Conservation (phyloP, 2,113 vertebrate species). For the Laterallus jamaicensis region DNA sequence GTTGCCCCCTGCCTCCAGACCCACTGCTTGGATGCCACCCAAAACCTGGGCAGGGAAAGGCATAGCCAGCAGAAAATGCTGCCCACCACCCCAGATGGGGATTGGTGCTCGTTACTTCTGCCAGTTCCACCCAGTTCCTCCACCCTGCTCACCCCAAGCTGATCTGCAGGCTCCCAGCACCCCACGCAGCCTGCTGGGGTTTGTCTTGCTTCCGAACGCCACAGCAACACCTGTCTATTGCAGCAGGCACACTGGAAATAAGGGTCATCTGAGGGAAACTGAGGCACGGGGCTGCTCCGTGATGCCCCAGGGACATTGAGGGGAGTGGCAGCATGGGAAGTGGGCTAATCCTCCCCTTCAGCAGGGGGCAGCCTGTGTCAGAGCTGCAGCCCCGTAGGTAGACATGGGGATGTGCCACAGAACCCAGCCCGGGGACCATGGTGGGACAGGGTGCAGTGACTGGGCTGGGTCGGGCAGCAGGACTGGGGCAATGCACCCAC, state of each 20-base stretch:
- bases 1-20: not conserved
- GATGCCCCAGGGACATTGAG: accelerated
- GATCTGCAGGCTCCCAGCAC: not conserved
- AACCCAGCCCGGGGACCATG: accelerated
- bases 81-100: not conserved
- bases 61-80: not conserved
- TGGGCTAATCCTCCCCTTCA: accelerated
- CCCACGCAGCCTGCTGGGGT: accelerated
- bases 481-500: accelerated
- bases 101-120: not conserved
- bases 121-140: not conserved
- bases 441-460: not conserved
- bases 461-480: not conserved
- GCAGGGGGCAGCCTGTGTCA: accelerated
- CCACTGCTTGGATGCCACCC: not conserved
- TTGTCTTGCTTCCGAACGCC: accelerated
- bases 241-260: accelerated
- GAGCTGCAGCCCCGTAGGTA: not conserved
- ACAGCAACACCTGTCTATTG: accelerated
- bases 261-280: not conserved
- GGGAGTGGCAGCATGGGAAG: accelerated
- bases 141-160: accelerated
- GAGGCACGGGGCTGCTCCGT: accelerated
- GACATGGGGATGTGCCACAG: not conserved
- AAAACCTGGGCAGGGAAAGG: not conserved